Evolutionary conservation across 2,797 vertebrate genomes (phyloP).

Genomic region (Mastacembelus armatus): DNA sequence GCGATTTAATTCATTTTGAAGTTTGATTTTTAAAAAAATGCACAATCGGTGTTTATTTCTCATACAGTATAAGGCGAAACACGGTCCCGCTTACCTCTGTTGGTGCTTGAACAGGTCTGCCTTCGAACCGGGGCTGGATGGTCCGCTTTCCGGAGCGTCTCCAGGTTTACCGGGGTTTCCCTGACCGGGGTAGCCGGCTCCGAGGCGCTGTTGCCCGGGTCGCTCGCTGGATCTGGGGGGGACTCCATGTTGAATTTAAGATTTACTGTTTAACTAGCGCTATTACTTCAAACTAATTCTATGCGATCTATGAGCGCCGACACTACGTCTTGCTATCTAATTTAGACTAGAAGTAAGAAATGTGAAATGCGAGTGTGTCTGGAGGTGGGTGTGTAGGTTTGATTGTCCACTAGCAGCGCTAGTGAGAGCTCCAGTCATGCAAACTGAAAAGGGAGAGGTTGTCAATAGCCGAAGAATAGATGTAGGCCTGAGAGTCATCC

Average conservation of each 20-base stretch:
- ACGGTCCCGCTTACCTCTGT: conserved; percentile 87
- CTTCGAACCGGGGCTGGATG: conserved; percentile 91
- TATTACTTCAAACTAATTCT: conserved; percentile 86
- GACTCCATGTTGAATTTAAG: conserved; percentile 93
- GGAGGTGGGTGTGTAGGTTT: conserved; percentile 89
- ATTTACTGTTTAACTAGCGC: conserved; percentile 72
- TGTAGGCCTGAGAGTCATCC: conserved; percentile 80
- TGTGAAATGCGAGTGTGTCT: conserved; percentile 90
- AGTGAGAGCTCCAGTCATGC: conserved; percentile 87
- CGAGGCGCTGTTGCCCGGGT: conserved; percentile 94
- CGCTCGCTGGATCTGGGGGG: conserved; percentile 95
- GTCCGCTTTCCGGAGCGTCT: conserved; percentile 93
- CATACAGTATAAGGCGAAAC: conserved; percentile 24
- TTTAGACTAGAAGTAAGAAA: conserved; percentile 95
- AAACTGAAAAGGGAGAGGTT: conserved; percentile 84
- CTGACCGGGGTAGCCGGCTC: conserved; percentile 93
- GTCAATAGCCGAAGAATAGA: conserved; percentile 88
- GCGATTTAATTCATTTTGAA: conserved; percentile 80
- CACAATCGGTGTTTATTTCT: conserved; percentile 46
- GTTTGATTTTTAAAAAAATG: conserved; percentile 73
- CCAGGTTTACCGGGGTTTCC: conserved; percentile 93
- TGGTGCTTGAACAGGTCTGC: conserved; percentile 92
- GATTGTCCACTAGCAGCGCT: conserved; percentile 95
- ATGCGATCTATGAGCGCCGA: conserved; percentile 88
- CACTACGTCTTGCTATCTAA: conserved; percentile 91